Evolutionary conservation across 30 jellyfish, hydroid and myxozoan genomes (phyloP), one percentile per base, ranked within the genome.

Genomic region (Sanderia malayensis): DNA sequence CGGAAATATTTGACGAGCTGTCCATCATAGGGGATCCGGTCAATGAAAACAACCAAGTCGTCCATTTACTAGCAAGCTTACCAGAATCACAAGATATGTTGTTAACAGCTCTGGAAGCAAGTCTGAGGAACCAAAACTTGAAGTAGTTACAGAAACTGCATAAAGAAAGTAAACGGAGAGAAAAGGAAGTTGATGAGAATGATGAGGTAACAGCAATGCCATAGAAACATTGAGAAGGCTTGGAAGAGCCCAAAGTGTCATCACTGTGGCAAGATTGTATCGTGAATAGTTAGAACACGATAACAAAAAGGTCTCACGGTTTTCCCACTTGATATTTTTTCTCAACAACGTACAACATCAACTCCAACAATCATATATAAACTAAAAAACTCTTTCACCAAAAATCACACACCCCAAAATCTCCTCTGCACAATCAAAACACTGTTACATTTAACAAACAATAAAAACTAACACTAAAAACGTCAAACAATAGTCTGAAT

Each of bases 21-120:
- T 61, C 94, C 3, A 47, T 72, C 23, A 33, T 73, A 46, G 89
- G 94, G 17, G 76, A 61, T 23, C 91, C 91, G 53, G 11, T 83
- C 69, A 85, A 74, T 23, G 86, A 73, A 7, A 86, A 74, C 53
- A 49, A 83, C 47, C 26, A 64, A 25, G 95, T 65, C 31, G 95
- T 83, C 49, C 82, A 62, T 45, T 28, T 83, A 37, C 34, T 83
- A 31, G 95, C 90, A 61, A 73, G 90, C 41, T 34, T 81, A 3
- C 94, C 95, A 24, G 84, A 83, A 23, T 71, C 83, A 0, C 70
- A 15, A 32, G 72, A 58, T 25, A 29, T 70, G 76, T 44, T 81
- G 80, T 89, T 71, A 4, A 81, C 94, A 10, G 94, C 94, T 32
- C 30, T 81, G 24, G 94, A 81, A 71, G 94, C 94, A 53, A 57